phyloP scores from a whole-genome alignment of 1,140 invertebrate genomes.

The Planococcus citri region DNA sequence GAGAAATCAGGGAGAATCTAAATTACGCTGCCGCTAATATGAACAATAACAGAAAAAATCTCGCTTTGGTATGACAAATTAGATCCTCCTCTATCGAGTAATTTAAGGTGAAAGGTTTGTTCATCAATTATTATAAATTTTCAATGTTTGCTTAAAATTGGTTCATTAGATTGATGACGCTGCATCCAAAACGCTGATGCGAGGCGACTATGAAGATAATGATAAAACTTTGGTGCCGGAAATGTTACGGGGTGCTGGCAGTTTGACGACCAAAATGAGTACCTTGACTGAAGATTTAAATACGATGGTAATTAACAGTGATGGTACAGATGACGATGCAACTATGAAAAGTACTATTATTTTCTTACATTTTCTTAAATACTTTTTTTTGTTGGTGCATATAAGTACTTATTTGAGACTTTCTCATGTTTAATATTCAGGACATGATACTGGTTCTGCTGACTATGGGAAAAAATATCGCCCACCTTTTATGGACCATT shows the following conservation, averaged over 20 bases:
- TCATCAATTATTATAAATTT: no score
- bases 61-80: neutral
- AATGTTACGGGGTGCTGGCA: constrained; percentile 34
- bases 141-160: no score
- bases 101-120: no score
- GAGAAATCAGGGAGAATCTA: constrained; percentile 78
- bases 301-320: constrained; percentile 92
- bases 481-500: constrained; percentile 85
- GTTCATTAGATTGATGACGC: constrained; percentile 34
- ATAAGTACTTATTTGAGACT: neutral
- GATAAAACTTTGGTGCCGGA: constrained; percentile 38
- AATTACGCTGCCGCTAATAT: constrained; percentile 30
- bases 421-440: constrained; percentile 36
- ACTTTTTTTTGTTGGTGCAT: neutral
- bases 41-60: neutral
- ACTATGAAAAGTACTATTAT: constrained; percentile 67
- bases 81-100: no score
- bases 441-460: constrained; percentile 67
- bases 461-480: constrained; percentile 66
- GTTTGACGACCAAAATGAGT: constrained; percentile 28
- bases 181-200: constrained; percentile 42
- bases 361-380: neutral
- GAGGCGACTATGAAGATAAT: constrained; percentile 29
- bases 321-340: constrained; percentile 60
- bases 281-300: constrained; percentile 53